Percentiles rank a stretch among this genome's conserved stretches.
Evolutionary conservation across 2,888 invertebrate genomes (phyloP).

Genomic region (Thereva unica): DNA sequence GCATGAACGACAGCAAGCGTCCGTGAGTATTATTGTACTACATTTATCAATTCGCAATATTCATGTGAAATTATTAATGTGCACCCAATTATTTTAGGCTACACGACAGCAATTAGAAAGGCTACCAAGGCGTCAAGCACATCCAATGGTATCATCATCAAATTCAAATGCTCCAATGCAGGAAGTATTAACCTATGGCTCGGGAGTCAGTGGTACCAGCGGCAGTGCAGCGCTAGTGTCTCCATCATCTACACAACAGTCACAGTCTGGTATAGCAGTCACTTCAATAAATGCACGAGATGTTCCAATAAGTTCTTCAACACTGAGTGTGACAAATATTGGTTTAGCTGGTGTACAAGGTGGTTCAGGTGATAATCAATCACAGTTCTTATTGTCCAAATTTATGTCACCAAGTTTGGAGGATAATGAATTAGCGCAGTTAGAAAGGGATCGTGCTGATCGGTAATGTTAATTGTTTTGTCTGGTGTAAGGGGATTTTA

Average conservation of each 20-base stretch:
- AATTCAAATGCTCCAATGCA: conserved; percentile 63
- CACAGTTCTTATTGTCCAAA: conserved; percentile 58
- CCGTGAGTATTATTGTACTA: conserved; percentile 55
- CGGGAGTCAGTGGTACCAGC: conserved; percentile 49
- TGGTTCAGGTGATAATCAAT: conserved; percentile 48
- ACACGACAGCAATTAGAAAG: conserved; percentile 88
- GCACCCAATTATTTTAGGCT: conserved; percentile 60
- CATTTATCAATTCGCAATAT: conserved; percentile 5
- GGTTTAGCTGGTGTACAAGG: conserved; percentile 45
- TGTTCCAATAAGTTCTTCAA: conserved; percentile 50
- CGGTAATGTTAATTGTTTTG: conserved; percentile 48
- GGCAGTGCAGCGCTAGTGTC: conserved; percentile 47
- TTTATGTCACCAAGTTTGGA: conserved; percentile 62
- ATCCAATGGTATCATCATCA: conserved; percentile 66
- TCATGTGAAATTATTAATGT: conserved; percentile 7
- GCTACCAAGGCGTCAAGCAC: conserved; percentile 80
- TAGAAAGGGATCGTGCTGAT: conserved; percentile 65
- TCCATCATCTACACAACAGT: conserved; percentile 52
- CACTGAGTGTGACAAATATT: conserved; percentile 48
- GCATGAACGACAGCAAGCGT: conserved; percentile 85
- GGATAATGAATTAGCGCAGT: conserved; percentile 61
- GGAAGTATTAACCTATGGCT: conserved; percentile 57
- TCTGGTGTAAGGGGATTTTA: neutral
- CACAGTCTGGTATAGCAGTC: conserved; percentile 55
- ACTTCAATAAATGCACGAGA: conserved; percentile 56